Evolutionary conservation across 2,888 invertebrate species (phyloP), one percentile per base, ranked within the genome.

Genomic region (Polietes domitor): DNA sequence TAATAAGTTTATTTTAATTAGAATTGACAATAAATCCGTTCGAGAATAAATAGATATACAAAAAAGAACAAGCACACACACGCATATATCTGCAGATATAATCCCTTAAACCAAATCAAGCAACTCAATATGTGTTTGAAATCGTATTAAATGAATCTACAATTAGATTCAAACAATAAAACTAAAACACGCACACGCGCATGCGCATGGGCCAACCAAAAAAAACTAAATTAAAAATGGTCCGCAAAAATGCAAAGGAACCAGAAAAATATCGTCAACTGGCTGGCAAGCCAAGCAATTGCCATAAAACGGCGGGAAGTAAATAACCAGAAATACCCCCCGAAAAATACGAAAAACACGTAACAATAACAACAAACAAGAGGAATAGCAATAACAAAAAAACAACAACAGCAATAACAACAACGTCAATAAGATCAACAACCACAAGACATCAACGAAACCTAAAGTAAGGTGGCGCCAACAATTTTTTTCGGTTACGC

Each of bases 401-500:
- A n/a, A 68, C 4, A 32, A 77, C 2, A 74, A 71, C 37, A 74
- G 53, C n/a, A 80, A 72, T 53, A 77, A 77, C 61, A 77, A 74
- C 50, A 12, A 37, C 5, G 9, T 15, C 15, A 37, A 65, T 17
- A 43, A 3, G 24, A 43, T 12, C 32, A 41, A 43, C 15, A 68
- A 43, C 5, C 72, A 68, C 68, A 68, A 65, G 61, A 68, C 43
- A 43, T 68, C 24, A 43, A 68, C 21, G 32, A 65, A 68, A 28
- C 43, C 73, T 87, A 86, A 88, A 88, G 87, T 87, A 87, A 90
- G 90, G 90, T 90, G 90, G 90, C 91, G 91, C 90, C 91, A 89
- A 85, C 84, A 87, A 88, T 82, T 86, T 86, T 90, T 89, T 86
- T 78, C 65, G 89, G 91, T 89, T 88, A 90, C 90, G 90, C 91